Evolutionary conservation across 2,888 invertebrate genomes (phyloP).

Genomic region (Kryphioiulus occultus): DNA sequence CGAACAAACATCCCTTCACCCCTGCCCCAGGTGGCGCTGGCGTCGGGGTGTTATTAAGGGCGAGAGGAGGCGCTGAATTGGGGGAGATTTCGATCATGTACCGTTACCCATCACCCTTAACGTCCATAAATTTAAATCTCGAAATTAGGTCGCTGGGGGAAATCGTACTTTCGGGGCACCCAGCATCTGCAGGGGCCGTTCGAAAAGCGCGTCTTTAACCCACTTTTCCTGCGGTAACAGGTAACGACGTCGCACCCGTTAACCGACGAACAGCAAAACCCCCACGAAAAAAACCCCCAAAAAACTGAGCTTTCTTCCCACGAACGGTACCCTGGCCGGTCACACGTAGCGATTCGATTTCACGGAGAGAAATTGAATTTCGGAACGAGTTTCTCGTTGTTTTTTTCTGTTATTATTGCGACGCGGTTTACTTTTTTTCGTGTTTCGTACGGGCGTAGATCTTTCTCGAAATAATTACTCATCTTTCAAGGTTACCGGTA

Average conservation of each 20-base stretch:
- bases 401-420: not conserved
- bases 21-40: not conserved
- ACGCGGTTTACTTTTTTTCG: not conserved
- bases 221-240: not conserved
- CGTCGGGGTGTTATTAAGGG: not conserved
- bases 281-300: not conserved
- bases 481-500: constrained; percentile 23
- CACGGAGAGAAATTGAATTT: constrained; percentile 16
- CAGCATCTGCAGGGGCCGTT: not conserved
- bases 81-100: no score
- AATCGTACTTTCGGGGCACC: not conserved
- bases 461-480: constrained; percentile 23
- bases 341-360: not conserved
- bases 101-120: no score
- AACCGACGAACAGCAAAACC: not conserved
- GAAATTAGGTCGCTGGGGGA: not conserved
- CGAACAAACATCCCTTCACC: not conserved
- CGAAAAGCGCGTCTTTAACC: not conserved
- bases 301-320: not conserved
- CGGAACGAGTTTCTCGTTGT: not conserved
- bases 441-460: not conserved
- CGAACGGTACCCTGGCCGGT: not conserved
- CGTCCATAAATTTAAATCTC: no score
- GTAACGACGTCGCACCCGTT: not conserved
- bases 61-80: no score